phyloP scores from a whole-genome alignment of 2,888 invertebrate genomes.

The Perizoma flavofasciatum region DNA sequence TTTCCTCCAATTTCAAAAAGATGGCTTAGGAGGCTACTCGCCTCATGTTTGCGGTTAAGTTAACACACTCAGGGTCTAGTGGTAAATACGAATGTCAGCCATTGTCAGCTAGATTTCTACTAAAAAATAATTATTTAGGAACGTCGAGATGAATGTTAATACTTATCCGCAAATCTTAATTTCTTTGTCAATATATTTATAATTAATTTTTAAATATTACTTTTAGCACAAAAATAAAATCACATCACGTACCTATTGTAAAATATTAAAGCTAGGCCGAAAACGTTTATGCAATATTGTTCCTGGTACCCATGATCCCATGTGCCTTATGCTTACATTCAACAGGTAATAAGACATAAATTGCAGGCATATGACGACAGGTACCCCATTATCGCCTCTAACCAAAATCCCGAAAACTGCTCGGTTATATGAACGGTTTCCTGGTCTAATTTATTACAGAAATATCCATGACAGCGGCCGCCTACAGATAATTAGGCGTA shows the following conservation, averaged over 20 bases:
- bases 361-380: slow-evolving; percentile 59
- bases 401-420: slow-evolving; percentile 61
- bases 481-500: slow-evolving; percentile 52
- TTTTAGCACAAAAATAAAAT: not conserved
- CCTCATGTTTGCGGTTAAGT: no score
- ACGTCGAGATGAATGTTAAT: no score
- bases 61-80: no score
- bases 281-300: slow-evolving; percentile 22
- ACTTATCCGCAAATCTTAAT: not conserved
- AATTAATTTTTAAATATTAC: not conserved
- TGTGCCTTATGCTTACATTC: slow-evolving; percentile 44
- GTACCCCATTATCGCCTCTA: slow-evolving; percentile 63
- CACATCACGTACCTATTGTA: slow-evolving; percentile 7
- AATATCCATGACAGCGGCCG: slow-evolving; percentile 56
- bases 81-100: no score
- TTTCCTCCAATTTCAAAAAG: no score
- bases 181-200: not conserved
- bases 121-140: no score
- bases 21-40: no score
- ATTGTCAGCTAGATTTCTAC: no score
- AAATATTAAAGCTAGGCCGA: slow-evolving; percentile 8
- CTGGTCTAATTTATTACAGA: slow-evolving; percentile 60
- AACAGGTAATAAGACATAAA: slow-evolving; percentile 62
- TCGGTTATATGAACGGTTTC: slow-evolving; percentile 57
- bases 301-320: slow-evolving; percentile 27